Conservation (phyloP, 1,140 invertebrate genomes). For the Diprion similis region DNA sequence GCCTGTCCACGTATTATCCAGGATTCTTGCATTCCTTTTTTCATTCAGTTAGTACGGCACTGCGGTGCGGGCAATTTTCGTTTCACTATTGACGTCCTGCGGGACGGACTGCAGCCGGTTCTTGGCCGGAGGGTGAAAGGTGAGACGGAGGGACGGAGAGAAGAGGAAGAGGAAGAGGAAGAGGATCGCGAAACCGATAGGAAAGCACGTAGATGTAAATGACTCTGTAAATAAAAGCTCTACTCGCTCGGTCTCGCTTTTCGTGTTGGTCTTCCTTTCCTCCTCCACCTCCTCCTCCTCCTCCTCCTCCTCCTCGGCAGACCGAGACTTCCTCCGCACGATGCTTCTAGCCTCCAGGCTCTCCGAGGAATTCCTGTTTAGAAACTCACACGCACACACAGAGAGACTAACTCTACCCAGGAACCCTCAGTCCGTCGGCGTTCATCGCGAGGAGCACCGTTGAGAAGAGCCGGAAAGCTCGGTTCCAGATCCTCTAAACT, state of each 20-base stretch:
- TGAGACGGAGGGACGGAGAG: not conserved
- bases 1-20: too few species aligned
- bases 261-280: slow-evolving; percentile 14
- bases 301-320: not conserved
- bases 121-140: not conserved
- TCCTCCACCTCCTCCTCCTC: not conserved
- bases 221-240: slow-evolving; percentile 28
- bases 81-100: too few species aligned
- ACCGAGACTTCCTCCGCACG: not conserved
- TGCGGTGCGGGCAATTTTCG: slow-evolving; percentile 21
- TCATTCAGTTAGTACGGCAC: slow-evolving; percentile 20
- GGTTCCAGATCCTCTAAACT: slow-evolving; percentile 30
- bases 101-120: too few species aligned
- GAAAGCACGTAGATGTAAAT: slow-evolving; percentile 38
- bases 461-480: not conserved
- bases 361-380: slow-evolving; percentile 27
- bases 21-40: too few species aligned
- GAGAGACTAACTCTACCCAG: not conserved
- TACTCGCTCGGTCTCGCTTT: not conserved
- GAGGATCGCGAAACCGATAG: slow-evolving; percentile 18
- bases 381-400: not conserved
- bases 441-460: not conserved
- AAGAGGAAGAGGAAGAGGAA: not conserved
- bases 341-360: slow-evolving; percentile 16
- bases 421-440: too few species aligned